phyloP scores from a whole-genome alignment of 2,113 vertebrate genomes.

The Petrocephalus microphthalmus region DNA sequence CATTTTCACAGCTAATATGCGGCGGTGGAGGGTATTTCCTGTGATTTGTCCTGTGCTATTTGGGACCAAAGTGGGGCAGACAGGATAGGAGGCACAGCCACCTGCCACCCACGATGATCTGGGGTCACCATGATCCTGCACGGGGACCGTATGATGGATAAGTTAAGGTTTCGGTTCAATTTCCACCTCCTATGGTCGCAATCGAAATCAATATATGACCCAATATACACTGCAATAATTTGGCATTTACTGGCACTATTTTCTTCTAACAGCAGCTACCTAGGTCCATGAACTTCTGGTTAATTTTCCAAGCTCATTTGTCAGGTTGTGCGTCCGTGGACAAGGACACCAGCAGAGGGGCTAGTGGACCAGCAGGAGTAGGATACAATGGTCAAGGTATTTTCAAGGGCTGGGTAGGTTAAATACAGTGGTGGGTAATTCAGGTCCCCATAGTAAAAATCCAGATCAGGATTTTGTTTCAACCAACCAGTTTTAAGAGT shows the following conservation, averaged over 20 bases:
- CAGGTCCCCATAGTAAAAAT: too few relatives aligned
- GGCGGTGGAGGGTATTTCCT: slow-evolving; percentile 31
- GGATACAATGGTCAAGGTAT: neutral
- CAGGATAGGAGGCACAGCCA: neutral
- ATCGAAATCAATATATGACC: neutral
- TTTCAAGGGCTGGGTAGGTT: neutral
- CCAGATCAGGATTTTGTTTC: neutral
- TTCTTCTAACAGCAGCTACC: neutral
- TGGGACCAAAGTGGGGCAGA: neutral
- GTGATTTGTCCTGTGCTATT: slow-evolving; percentile 6
- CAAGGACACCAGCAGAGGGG: neutral
- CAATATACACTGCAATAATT: neutral
- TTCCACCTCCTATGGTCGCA: neutral
- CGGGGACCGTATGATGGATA: neutral
- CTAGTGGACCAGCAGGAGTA: neutral
- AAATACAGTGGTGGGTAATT: too few relatives aligned
- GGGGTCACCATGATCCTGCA: neutral
- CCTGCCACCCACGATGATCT: neutral
- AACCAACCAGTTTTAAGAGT: too few relatives aligned
- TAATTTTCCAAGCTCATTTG: neutral
- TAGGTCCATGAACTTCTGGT: neutral
- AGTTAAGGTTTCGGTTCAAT: neutral
- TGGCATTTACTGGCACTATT: neutral
- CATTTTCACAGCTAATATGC: slow-evolving; percentile 23
- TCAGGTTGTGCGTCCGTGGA: neutral